A percentile compares a stretch with the other conserved stretches of the same genome.
Conservation (phyloP, 2,113 vertebrate genomes). For the Ptyas mucosa region DNA sequence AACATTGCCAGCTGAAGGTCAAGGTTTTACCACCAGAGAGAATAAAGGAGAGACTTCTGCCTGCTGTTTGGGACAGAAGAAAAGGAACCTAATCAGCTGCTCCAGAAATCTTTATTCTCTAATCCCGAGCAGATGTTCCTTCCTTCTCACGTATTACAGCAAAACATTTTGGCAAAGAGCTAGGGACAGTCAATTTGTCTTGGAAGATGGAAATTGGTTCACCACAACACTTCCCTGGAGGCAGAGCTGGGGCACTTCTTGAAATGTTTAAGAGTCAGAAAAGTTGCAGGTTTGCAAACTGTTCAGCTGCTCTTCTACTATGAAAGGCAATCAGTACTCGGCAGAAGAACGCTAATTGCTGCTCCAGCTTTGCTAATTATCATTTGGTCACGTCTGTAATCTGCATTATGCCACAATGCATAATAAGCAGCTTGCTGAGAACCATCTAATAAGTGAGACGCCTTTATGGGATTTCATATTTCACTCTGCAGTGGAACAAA, state of each 20-base stretch:
- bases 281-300: conserved; percentile 35
- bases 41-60: rapidly evolving
- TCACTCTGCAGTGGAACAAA: conserved; percentile 53
- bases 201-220: conserved; percentile 28
- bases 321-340: conserved; percentile 54
- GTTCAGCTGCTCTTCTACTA: conserved; percentile 52
- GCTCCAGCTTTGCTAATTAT: conserved; percentile 71
- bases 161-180: neutral
- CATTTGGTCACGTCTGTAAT: conserved; percentile 67
- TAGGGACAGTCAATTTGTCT: neutral
- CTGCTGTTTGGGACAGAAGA: neutral
- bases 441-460: conserved; percentile 60
- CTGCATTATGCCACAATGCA: conserved; percentile 63
- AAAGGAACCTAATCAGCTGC: neutral
- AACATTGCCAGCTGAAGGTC: neutral
- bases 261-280: neutral
- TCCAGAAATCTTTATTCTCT: neutral
- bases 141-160: neutral
- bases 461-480: conserved; percentile 65
- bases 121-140: neutral
- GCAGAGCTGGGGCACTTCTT: neutral
- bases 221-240: neutral
- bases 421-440: conserved; percentile 68
- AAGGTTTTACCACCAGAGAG: neutral
- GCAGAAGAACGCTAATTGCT: conserved; percentile 68